phyloP scores from a whole-genome alignment of 92 coral and sea anemone species.

The Anthopleura xanthogrammica region DNA sequence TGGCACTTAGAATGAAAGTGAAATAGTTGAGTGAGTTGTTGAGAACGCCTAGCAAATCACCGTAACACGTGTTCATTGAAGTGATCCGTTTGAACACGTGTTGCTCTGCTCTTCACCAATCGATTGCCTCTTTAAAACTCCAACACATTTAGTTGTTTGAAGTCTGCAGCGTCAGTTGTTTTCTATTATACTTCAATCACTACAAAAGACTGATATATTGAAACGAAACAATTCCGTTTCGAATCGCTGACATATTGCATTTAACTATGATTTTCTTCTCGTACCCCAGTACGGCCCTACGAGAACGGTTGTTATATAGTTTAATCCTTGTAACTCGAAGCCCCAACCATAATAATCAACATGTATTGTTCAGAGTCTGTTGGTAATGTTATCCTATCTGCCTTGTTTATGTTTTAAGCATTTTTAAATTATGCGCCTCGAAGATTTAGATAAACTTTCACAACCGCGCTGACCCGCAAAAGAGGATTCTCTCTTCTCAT shows the following conservation, averaged over 20 bases:
- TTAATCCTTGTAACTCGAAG: neutral
- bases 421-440: neutral
- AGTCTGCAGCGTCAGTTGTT: neutral
- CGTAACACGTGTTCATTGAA: slow-evolving; percentile 16
- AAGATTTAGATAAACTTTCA: neutral
- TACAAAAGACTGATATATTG: neutral
- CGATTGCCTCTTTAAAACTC: slow-evolving; percentile 36
- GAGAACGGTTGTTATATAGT: no score
- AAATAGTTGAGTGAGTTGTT: slow-evolving; percentile 10
- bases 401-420: neutral
- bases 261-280: no score
- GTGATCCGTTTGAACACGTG: slow-evolving; percentile 18
- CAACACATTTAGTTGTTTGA: slow-evolving; percentile 1
- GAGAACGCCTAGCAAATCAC: slow-evolving; percentile 30
- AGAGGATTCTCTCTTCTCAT: neutral
- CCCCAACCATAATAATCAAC: neutral
- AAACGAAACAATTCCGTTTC: neutral
- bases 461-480: no score
- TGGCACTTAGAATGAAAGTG: neutral
- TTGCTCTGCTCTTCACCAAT: neutral
- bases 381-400: neutral
- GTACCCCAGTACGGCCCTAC: no score
- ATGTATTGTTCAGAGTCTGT: neutral
- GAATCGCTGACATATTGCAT: no score
- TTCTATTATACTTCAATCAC: neutral